A percentile compares a stretch with the other conserved stretches of the same genome.
Conservation (phyloP, 2,888 invertebrate species). For the Perithous albicinctus region DNA sequence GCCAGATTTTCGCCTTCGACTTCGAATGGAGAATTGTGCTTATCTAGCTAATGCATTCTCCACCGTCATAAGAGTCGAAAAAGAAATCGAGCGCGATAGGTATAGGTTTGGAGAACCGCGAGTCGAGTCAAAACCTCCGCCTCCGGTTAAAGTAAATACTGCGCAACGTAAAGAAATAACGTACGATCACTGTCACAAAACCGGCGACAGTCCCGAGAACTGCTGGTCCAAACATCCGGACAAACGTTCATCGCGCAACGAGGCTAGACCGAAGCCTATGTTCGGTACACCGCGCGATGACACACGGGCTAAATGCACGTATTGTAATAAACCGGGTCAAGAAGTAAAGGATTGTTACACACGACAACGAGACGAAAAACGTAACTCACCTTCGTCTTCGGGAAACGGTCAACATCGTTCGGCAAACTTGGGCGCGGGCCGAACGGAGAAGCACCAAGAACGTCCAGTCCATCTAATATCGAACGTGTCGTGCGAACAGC, state of each 20-base stretch:
- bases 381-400: constrained; percentile 29
- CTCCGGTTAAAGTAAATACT: not conserved
- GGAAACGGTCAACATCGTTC: constrained; percentile 7
- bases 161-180: not conserved
- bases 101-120: constrained; percentile 16
- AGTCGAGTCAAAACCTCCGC: not conserved
- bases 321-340: constrained; percentile 24
- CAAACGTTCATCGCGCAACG: constrained; percentile 6
- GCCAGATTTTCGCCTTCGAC: constrained; percentile 35
- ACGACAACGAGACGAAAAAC: not conserved
- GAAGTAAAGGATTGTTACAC: constrained; percentile 2
- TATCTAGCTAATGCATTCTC: not conserved
- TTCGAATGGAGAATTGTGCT: constrained; percentile 22
- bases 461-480: not conserved
- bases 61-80: constrained; percentile 23
- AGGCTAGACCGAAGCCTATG: not conserved
- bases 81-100: constrained; percentile 47
- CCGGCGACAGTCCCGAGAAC: constrained; percentile 4
- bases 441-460: constrained; percentile 17
- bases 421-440: constrained; percentile 34
- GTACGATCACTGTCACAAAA: constrained; percentile 16
- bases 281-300: not conserved
- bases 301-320: not conserved
- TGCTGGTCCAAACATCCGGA: constrained; percentile 33
- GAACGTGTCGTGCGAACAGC: constrained; percentile 40